Evolutionary conservation across 2,888 invertebrate species (phyloP).

Genomic region (Antheraea assamensis): DNA sequence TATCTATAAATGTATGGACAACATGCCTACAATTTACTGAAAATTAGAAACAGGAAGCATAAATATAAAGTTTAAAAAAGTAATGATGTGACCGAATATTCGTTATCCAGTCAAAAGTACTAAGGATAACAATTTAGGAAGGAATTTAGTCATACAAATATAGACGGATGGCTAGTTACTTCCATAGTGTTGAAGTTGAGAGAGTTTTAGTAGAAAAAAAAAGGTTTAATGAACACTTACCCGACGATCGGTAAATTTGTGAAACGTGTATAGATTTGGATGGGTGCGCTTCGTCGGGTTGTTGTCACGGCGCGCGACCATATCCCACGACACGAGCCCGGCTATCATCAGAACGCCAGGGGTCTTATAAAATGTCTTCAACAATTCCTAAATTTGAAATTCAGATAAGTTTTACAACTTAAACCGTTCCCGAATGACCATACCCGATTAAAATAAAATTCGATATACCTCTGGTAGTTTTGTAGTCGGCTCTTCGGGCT

Average conservation of each 20-base stretch:
- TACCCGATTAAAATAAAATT: no score
- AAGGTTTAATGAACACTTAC: slow-evolving; percentile 48
- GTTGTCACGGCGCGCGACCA: slow-evolving; percentile 90
- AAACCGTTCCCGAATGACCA: no score
- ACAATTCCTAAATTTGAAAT: slow-evolving; percentile 70
- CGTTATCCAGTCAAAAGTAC: no score
- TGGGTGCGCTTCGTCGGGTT: slow-evolving; percentile 86
- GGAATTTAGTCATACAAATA: no score
- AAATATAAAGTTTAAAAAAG: no score
- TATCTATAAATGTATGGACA: not conserved
- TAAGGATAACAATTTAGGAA: no score
- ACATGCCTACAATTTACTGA: not conserved
- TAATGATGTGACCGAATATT: no score
- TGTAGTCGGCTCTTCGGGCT: slow-evolving; percentile 81
- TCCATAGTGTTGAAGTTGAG: no score
- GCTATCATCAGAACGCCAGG: slow-evolving; percentile 90
- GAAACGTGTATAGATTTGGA: slow-evolving; percentile 91
- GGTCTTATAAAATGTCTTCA: slow-evolving; percentile 84
- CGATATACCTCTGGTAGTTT: slow-evolving; percentile 83
- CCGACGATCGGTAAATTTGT: slow-evolving; percentile 87
- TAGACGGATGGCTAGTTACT: no score
- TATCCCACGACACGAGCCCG: slow-evolving; percentile 95
- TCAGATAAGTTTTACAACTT: no score
- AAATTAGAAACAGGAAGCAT: not conserved
- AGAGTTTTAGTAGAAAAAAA: no score